Evolutionary conservation across 2,888 invertebrate species (phyloP).

Genomic region (Eutolmus rufibarbis): DNA sequence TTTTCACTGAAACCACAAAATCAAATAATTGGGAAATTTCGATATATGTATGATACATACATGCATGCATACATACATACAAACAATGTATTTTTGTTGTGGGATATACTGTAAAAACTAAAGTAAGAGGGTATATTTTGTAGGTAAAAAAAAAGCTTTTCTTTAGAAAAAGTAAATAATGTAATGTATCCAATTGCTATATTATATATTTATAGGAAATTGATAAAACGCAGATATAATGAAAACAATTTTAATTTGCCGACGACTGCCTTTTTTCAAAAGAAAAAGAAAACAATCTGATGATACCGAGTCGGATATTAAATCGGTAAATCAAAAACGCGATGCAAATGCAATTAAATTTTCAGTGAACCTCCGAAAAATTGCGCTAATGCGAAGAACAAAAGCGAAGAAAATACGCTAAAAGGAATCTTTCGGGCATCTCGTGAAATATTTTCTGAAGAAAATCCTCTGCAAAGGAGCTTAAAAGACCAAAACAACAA

Average conservation of each 20-base stretch:
- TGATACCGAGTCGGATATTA: neutral
- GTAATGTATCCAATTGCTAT: neutral
- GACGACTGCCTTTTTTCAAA: neutral
- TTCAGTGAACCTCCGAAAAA: neutral
- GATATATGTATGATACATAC: too few relatives aligned
- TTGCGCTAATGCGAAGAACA: neutral
- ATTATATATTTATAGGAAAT: too few relatives aligned
- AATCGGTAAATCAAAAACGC: neutral
- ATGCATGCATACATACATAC: too few relatives aligned
- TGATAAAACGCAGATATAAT: neutral
- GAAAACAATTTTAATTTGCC: neutral
- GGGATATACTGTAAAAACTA: too few relatives aligned
- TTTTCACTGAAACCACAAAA: too few relatives aligned
- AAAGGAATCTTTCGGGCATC: neutral
- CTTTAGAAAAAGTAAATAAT: neutral
- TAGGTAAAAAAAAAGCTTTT: too few relatives aligned
- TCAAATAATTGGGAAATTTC: too few relatives aligned
- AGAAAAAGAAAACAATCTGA: neutral
- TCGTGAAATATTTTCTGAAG: neutral
- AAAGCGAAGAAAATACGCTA: neutral
- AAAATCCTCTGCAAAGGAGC: neutral
- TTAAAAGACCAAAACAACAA: neutral
- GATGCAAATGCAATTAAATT: neutral
- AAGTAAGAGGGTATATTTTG: too few relatives aligned
- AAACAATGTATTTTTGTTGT: too few relatives aligned